Conservation (phyloP, 2,797 vertebrate species). For the Tangara arthus region DNA sequence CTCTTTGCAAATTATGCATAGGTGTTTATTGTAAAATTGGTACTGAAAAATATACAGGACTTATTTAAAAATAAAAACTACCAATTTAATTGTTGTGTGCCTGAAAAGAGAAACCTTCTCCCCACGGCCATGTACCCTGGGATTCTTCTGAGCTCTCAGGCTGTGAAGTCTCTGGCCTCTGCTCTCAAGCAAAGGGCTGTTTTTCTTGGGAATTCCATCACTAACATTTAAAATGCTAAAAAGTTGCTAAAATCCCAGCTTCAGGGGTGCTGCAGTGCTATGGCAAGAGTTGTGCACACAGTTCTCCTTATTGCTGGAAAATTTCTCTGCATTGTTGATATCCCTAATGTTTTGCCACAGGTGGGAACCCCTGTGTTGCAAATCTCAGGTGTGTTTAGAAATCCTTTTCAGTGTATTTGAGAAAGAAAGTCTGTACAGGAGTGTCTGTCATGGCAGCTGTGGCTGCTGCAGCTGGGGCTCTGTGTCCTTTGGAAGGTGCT, state of each 20-base stretch:
- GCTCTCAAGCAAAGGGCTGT: background rate
- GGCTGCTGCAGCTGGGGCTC: background rate
- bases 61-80: background rate
- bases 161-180: background rate
- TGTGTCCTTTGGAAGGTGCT: background rate
- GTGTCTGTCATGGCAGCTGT: background rate
- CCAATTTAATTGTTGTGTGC: background rate
- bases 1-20: background rate
- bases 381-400: background rate
- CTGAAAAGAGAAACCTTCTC: background rate
- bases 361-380: background rate
- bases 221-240: background rate
- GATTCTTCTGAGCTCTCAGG: background rate
- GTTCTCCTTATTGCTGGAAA: background rate
- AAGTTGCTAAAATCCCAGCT: background rate
- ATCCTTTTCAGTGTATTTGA: background rate
- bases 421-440: rapidly evolving
- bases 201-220: background rate
- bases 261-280: background rate
- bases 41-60: background rate
- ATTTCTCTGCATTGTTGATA: background rate
- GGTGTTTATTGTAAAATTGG: background rate
- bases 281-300: background rate
- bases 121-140: rapidly evolving
- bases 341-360: background rate